Percentiles rank a stretch among this genome's conserved stretches.
Conservation (phyloP, 2,797 vertebrate genomes). For the Falco naumanni region DNA sequence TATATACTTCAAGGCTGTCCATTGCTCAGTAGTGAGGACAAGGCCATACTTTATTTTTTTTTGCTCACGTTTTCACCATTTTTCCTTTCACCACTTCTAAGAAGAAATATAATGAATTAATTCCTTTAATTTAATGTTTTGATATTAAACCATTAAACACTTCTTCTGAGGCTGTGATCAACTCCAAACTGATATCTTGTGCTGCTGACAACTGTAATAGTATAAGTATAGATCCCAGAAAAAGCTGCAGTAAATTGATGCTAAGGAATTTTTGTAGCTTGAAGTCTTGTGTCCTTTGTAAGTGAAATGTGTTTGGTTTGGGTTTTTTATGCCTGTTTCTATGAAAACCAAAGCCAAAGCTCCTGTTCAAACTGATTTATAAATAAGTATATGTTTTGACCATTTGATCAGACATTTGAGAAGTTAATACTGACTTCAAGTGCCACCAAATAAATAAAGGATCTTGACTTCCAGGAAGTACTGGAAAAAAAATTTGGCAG, state of each 20-base stretch:
- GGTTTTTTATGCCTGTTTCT: not conserved
- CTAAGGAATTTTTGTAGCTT: not conserved
- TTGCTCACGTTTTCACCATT: not conserved
- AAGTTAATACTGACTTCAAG: not conserved
- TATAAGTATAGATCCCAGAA: not conserved
- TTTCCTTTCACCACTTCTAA: not conserved
- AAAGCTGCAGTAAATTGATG: not conserved
- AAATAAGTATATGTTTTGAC: not conserved
- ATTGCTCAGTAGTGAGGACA: not conserved
- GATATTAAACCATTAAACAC: not conserved
- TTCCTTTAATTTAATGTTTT: not conserved
- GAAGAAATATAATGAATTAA: not conserved
- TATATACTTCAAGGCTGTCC: not conserved
- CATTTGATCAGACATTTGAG: not conserved
- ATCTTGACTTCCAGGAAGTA: not conserved
- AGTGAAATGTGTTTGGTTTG: not conserved
- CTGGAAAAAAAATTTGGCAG: not conserved
- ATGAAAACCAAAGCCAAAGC: not conserved
- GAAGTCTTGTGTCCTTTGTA: not conserved
- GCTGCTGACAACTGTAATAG: not conserved
- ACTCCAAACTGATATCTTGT: not conserved
- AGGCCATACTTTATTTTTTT: not conserved
- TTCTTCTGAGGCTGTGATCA: not conserved
- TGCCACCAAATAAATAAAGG: not conserved
- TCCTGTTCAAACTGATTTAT: not conserved